These are phyloP conservation scores for Holacanthella duospinosa DNA, from an alignment of 2,888 invertebrate species.

Conservation along the genomic window DNA sequence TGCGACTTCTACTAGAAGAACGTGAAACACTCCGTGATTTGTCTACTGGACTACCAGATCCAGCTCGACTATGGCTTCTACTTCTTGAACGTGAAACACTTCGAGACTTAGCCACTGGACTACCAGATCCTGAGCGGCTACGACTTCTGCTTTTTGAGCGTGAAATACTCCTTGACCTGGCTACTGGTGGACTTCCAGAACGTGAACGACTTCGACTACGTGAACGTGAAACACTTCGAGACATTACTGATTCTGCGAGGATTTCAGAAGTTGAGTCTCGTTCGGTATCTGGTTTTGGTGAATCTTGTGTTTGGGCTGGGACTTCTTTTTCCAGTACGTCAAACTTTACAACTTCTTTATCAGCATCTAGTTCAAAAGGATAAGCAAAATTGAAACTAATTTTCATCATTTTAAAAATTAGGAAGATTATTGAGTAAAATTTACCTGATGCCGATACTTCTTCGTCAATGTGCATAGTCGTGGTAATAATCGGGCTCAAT, in stretches of 20 bases:
- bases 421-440: too few species aligned
- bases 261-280: not conserved
- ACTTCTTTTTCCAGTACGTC: too few species aligned
- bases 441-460: too few species aligned
- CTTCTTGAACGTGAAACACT: too few species aligned
- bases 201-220: not conserved
- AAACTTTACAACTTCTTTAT: too few species aligned
- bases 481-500: not conserved
- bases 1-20: not conserved
- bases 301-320: not conserved
- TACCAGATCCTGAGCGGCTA: not conserved
- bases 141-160: not conserved
- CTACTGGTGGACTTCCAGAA: not conserved
- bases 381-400: too few species aligned
- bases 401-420: too few species aligned
- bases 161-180: not conserved
- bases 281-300: not conserved
- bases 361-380: too few species aligned
- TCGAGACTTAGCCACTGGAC: not conserved
- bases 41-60: not conserved
- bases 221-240: conserved; percentile 1
- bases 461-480: not conserved
- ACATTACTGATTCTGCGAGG: too few species aligned
- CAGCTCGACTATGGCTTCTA: not conserved
- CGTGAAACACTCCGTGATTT: too few species aligned